These are phyloP conservation scores for Neomicropteryx cornuta DNA, from an alignment of 1,140 invertebrate species.

Conservation along the genomic window DNA sequence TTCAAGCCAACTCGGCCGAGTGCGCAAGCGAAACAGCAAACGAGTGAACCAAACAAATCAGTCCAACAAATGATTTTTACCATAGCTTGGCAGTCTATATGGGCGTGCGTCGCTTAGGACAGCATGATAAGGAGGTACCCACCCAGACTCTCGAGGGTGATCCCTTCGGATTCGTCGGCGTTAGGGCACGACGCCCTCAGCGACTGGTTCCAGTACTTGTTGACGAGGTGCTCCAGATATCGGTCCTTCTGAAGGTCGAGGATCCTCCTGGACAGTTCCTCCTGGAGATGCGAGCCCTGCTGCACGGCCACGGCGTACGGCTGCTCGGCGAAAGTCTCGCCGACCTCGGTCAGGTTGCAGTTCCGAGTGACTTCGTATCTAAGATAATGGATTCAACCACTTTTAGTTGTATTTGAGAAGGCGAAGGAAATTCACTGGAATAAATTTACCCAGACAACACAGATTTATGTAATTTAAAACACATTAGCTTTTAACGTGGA, in stretches of 20 bases:
- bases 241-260: constrained; percentile 75
- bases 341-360: constrained; percentile 78
- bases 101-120: not conserved
- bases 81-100: no score
- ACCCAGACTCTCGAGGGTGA: constrained; percentile 79
- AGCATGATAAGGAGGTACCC: constrained; percentile 11
- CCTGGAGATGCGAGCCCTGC: constrained; percentile 68
- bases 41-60: no score
- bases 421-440: no score
- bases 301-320: constrained; percentile 81
- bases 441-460: no score
- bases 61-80: no score
- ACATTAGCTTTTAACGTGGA: no score
- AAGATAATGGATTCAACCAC: not conserved
- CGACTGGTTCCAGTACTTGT: constrained; percentile 68
- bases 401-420: no score
- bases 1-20: no score
- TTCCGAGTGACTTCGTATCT: constrained; percentile 69
- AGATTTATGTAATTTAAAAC: no score
- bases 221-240: constrained; percentile 63
- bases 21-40: no score
- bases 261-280: constrained; percentile 68
- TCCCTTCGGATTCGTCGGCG: constrained; percentile 73
- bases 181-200: constrained; percentile 53
- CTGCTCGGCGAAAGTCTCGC: constrained; percentile 79